Evolutionary conservation across 2,888 invertebrate genomes (phyloP).

Genomic region (Cephus spinipes): DNA sequence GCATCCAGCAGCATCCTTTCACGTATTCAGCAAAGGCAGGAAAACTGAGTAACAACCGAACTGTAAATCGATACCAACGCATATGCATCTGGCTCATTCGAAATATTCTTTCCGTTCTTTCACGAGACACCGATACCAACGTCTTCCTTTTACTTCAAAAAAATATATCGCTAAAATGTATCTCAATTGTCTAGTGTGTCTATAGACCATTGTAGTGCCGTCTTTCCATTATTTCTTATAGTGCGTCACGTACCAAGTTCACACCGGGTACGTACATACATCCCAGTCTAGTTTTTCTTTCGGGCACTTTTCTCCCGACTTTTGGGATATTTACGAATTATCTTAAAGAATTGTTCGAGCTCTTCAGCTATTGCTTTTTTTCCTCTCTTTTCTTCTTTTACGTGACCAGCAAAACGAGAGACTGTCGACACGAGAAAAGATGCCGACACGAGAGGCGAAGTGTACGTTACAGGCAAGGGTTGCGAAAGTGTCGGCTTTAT

Average conservation of each 20-base stretch:
- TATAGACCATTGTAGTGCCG: background rate
- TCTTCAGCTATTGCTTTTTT: background rate
- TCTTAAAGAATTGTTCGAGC: background rate
- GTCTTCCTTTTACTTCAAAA: background rate
- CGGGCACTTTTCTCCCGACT: no score
- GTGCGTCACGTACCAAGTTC: background rate
- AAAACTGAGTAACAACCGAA: conserved; percentile 8
- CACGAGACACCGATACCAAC: conserved; percentile 19
- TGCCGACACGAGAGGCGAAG: background rate
- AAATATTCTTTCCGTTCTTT: conserved; percentile 51
- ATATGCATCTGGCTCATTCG: conserved; percentile 43
- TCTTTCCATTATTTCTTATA: background rate
- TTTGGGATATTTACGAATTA: background rate
- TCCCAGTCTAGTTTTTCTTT: background rate
- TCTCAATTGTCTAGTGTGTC: background rate
- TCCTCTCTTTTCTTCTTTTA: background rate
- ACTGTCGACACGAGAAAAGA: no score
- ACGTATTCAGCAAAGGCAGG: background rate
- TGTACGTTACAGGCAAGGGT: background rate
- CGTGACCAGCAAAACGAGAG: background rate
- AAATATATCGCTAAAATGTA: background rate
- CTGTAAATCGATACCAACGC: conserved; percentile 40
- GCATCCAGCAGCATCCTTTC: background rate
- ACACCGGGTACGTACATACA: background rate
- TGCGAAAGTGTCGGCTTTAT: background rate